Percentiles rank a stretch among this genome's conserved stretches.
phyloP scores from a whole-genome alignment of 2,113 vertebrate species.

The Poecilia latipinna region DNA sequence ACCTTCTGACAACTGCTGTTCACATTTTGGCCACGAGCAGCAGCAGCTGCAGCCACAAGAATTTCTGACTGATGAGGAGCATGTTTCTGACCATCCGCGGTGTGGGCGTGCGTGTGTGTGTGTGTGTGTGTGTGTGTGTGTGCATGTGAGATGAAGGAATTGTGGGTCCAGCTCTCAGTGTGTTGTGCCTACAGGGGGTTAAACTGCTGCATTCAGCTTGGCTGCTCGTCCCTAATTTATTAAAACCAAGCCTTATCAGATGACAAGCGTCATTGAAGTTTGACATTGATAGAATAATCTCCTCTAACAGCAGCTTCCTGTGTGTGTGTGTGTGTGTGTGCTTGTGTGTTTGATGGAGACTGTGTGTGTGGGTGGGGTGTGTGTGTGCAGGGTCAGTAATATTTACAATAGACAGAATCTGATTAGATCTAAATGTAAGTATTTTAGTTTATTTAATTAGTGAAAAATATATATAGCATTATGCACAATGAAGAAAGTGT shows the following conservation, averaged over 20 bases:
- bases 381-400: conserved; percentile 9
- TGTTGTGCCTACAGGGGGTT: conserved; percentile 43
- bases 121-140: conserved; percentile 4
- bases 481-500: not conserved
- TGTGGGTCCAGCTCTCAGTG: conserved; percentile 12
- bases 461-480: not conserved
- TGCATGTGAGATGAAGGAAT: not conserved
- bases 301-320: conserved; percentile 45
- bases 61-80: conserved; percentile 16
- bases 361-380: not conserved
- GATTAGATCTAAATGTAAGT: not conserved
- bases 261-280: conserved; percentile 64
- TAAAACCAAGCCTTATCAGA: conserved; percentile 69
- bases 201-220: conserved; percentile 56
- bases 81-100: conserved; percentile 13
- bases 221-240: conserved; percentile 62
- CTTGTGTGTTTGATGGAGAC: not conserved
- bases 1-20: conserved; percentile 2
- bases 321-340: conserved; percentile 3
- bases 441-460: not conserved
- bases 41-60: not conserved
- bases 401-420: conserved; percentile 13
- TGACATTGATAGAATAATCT: conserved; percentile 69
- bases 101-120: conserved; percentile 6
- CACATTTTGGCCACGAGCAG: not conserved